Percentiles rank a stretch among this genome's conserved stretches.
Evolutionary conservation across 92 coral and sea anemone genomes (phyloP).

Genomic region (Metridium senile): DNA sequence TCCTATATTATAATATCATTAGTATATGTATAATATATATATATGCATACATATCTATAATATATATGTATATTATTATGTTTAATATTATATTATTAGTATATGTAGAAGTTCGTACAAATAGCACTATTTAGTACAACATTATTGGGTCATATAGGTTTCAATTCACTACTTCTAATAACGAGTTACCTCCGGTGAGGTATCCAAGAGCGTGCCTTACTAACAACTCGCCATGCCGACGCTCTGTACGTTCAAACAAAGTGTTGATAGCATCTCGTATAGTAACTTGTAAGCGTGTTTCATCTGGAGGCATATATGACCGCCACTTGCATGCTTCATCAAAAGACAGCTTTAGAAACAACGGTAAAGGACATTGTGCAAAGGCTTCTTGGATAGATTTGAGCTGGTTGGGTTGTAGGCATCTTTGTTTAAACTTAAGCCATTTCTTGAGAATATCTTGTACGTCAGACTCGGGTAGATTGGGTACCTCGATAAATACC

Average conservation of each 20-base stretch:
- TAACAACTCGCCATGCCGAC: conserved; percentile 65
- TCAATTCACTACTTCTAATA: too few species aligned
- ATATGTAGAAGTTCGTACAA: too few species aligned
- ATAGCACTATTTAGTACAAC: too few species aligned
- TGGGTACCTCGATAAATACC: conserved; percentile 66
- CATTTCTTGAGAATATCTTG: conserved; percentile 67
- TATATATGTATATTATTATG: too few species aligned
- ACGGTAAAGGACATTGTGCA: conserved; percentile 70
- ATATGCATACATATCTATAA: too few species aligned
- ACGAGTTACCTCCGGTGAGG: conserved; percentile 44
- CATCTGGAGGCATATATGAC: conserved; percentile 58
- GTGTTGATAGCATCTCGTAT: conserved; percentile 70
- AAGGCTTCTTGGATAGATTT: conserved; percentile 57
- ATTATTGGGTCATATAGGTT: too few species aligned
- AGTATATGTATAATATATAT: too few species aligned
- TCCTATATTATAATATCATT: too few species aligned
- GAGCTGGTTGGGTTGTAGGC: conserved; percentile 63
- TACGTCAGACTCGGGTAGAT: conserved; percentile 61
- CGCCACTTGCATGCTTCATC: conserved; percentile 79
- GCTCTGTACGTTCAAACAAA: conserved; percentile 66
- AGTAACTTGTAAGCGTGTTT: conserved; percentile 55
- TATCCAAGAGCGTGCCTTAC: conserved; percentile 84
- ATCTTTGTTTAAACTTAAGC: conserved; percentile 62
- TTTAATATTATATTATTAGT: too few species aligned
- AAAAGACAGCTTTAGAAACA: conserved; percentile 85